These are phyloP conservation scores for Pherbina coryleti DNA, from an alignment of 2,888 invertebrate genomes.

Conservation along the genomic window DNA sequence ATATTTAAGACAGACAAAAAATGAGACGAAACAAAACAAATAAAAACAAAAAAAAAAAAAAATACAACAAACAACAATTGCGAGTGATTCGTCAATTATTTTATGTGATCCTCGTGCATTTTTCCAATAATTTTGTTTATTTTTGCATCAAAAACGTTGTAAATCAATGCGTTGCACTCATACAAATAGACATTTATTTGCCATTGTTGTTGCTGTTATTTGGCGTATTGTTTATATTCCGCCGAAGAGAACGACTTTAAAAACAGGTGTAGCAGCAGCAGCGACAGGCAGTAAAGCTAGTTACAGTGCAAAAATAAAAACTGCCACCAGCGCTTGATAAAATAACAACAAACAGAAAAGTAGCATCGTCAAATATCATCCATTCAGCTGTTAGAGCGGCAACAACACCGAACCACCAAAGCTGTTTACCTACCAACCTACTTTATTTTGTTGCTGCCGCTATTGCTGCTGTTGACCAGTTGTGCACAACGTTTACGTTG, in stretches of 20 bases:
- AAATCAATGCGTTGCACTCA: too few relatives aligned
- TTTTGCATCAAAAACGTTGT: not conserved
- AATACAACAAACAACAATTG: not conserved
- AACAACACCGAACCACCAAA: constrained; percentile 34
- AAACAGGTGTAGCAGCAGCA: constrained; percentile 25
- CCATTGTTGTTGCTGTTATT: not conserved
- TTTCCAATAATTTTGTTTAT: not conserved
- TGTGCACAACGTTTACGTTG: constrained; percentile 13
- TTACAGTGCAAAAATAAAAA: not conserved
- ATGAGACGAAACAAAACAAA: not conserved
- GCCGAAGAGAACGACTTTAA: not conserved
- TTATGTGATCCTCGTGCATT: constrained; percentile 10
- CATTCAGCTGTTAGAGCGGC: not conserved
- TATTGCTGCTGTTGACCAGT: constrained; percentile 13
- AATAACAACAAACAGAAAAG: constrained; percentile 1
- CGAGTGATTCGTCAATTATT: constrained; percentile 7
- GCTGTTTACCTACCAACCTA: constrained; percentile 56
- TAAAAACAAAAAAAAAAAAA: not conserved
- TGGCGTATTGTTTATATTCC: constrained; percentile 5
- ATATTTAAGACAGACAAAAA: not conserved
- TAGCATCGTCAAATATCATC: constrained; percentile 4
- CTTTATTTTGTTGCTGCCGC: constrained; percentile 40
- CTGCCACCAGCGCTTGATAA: not conserved
- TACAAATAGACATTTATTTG: not conserved
- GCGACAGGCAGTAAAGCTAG: not conserved